Conservation (phyloP, 1,140 invertebrate species). For the Eueides isabella region DNA sequence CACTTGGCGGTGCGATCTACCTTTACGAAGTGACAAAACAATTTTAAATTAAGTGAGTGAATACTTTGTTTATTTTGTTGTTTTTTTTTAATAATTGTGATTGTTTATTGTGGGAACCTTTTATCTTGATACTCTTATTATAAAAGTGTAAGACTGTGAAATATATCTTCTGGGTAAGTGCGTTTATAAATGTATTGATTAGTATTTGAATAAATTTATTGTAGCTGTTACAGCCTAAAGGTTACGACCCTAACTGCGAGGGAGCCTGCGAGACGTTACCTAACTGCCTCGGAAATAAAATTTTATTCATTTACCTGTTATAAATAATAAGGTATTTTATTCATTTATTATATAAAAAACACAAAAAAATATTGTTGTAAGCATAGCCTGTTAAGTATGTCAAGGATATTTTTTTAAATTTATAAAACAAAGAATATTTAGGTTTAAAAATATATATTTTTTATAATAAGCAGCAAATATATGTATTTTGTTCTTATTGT, state of each 20-base stretch:
- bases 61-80: slow-evolving; percentile 23
- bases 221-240: slow-evolving; percentile 47
- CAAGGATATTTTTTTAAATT: too few relatives aligned
- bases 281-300: slow-evolving; percentile 54
- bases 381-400: too few relatives aligned
- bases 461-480: too few relatives aligned
- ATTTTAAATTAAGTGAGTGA: slow-evolving; percentile 42
- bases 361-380: too few relatives aligned
- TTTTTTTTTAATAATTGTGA: slow-evolving; percentile 41
- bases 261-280: slow-evolving; percentile 57
- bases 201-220: slow-evolving; percentile 48
- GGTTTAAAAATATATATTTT: too few relatives aligned
- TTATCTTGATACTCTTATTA: not conserved
- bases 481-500: too few relatives aligned
- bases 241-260: slow-evolving; percentile 61
- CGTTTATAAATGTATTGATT: slow-evolving; percentile 58
- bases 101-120: slow-evolving; percentile 36
- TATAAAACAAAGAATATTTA: too few relatives aligned
- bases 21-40: slow-evolving; percentile 42
- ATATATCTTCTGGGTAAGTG: slow-evolving; percentile 58
- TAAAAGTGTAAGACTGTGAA: slow-evolving; percentile 35
- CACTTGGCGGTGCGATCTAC: slow-evolving; percentile 44
- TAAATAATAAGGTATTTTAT: not conserved
- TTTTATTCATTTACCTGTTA: slow-evolving; percentile 32
- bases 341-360: not conserved